These are phyloP conservation scores for Peromyscus attwateri DNA, from an alignment of 2,797 vertebrate species.

Conservation along the genomic window DNA sequence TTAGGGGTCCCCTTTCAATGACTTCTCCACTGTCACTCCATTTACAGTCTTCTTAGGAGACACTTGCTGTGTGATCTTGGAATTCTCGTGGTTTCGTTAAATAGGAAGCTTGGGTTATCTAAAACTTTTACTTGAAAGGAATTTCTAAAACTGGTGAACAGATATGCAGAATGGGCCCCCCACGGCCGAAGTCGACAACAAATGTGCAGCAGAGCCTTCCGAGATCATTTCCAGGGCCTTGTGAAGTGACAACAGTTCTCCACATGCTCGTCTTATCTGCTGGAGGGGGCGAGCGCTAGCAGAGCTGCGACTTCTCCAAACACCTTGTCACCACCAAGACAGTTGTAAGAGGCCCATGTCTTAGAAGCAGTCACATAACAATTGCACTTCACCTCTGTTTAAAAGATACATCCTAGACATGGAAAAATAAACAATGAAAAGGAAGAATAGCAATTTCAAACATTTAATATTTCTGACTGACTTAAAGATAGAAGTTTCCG, in stretches of 20 bases:
- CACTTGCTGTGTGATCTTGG: constrained; percentile 59
- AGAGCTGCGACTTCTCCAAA: constrained; percentile 7
- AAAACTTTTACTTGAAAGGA: constrained; percentile 53
- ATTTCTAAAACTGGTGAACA: constrained; percentile 42
- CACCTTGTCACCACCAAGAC: constrained; percentile 18
- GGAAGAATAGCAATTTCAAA: background rate
- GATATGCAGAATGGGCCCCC: background rate
- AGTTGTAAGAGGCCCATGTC: background rate
- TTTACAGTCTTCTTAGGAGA: constrained; percentile 66
- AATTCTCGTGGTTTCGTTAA: constrained; percentile 46
- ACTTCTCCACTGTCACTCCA: constrained; percentile 64
- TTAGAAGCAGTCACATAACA: background rate
- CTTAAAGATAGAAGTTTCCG: background rate
- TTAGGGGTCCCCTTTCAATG: constrained; percentile 59
- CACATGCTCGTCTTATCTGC: background rate
- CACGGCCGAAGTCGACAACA: constrained; percentile 3
- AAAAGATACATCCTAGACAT: constrained; percentile 22
- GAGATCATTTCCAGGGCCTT: constrained; percentile 45
- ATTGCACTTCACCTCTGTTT: constrained; percentile 29
- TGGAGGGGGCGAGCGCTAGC: background rate
- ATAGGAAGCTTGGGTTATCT: constrained; percentile 49
- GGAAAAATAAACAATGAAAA: background rate
- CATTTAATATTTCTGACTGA: constrained; percentile 14
- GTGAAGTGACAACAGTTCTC: background rate
- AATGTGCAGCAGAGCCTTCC: constrained; percentile 30